Evolutionary conservation across 2,113 vertebrate genomes (phyloP), one percentile per base, ranked within the genome.

Genomic region (Macrotus californicus): DNA sequence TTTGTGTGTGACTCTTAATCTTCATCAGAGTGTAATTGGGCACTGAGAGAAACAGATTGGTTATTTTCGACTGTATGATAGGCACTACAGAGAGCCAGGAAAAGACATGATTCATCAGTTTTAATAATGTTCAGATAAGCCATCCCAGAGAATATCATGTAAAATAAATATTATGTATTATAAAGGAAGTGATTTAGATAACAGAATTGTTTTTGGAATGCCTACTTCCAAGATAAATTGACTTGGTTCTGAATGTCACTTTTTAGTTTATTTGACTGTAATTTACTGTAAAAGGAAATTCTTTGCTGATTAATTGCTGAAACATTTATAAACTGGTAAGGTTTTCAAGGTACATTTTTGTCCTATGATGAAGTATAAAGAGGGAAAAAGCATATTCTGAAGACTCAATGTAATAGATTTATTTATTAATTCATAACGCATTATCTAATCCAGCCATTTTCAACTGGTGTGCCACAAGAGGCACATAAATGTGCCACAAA

Each of bases 1-100:
- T 43, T 91, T 83, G 8, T 76, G 21, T 89, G 19, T 81, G 43
- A 52, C 50, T 87, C 39, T 91, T 95, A 86, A 87, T 94, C 87
- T 94, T 66, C 50, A 87, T 95, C 61, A 66, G 72, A 87, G 48
- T 91, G 39, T 94, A 96, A 94, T 43, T 94, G 83, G 11, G 7
- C 46, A 66, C 70, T 90, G 76, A 96, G 81, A 87, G 59, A 91
- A 96, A 91, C 66, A 96, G 73, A 83, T 72, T 87, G 50, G 66
- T 87, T 94, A 84, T 72, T 94, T 83, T 87, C 0, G 2, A 54
- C 80, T 3, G 1, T 92, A 6, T 70, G 82, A 80, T 80, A 76
- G 24, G 9, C 52, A 67, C 21, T 84, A 39, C 50, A 76, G 24
- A 80, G 19, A 92, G n/a, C 56, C 64, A 84, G 66, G 73, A 8